Percentiles rank a stretch among this genome's conserved stretches.
phyloP scores from a whole-genome alignment of 2,113 vertebrate genomes.

The Rhinichthys klamathensis region DNA sequence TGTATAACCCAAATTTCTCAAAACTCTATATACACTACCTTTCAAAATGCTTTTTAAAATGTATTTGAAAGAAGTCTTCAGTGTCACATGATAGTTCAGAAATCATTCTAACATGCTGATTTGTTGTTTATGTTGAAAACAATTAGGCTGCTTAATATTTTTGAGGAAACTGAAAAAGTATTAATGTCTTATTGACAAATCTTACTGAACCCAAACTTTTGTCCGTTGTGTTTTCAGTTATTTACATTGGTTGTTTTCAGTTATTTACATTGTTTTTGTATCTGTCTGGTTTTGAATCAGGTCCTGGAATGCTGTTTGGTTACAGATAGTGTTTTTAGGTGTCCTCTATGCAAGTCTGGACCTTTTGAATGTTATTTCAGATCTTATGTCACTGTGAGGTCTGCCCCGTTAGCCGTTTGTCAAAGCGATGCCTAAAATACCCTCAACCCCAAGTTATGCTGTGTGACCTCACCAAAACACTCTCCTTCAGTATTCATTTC shows the following conservation, averaged over 20 bases:
- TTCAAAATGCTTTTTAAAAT: too few species aligned
- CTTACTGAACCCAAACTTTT: not conserved
- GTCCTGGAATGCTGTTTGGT: not conserved
- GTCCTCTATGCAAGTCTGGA: not conserved
- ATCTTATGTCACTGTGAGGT: conserved; percentile 22
- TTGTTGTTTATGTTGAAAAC: not conserved
- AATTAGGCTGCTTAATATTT: too few species aligned
- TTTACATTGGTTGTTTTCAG: too few species aligned
- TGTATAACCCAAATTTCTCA: not conserved
- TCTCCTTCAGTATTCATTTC: not conserved
- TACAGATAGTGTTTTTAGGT: not conserved
- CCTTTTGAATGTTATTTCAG: not conserved
- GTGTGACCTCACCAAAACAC: not conserved
- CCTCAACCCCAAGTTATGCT: not conserved
- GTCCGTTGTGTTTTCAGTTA: too few species aligned
- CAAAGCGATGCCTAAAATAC: conserved; percentile 31
- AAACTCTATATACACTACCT: not conserved
- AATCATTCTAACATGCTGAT: not conserved
- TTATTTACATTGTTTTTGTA: not conserved
- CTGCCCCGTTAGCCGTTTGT: conserved; percentile 33
- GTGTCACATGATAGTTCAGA: not conserved
- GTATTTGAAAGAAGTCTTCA: not conserved
- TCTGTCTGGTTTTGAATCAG: not conserved
- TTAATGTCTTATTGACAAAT: not conserved
- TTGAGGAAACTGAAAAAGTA: not conserved